phyloP scores from a whole-genome alignment of 64 coral and sea anemone species.

The Stylophora pistillata region DNA sequence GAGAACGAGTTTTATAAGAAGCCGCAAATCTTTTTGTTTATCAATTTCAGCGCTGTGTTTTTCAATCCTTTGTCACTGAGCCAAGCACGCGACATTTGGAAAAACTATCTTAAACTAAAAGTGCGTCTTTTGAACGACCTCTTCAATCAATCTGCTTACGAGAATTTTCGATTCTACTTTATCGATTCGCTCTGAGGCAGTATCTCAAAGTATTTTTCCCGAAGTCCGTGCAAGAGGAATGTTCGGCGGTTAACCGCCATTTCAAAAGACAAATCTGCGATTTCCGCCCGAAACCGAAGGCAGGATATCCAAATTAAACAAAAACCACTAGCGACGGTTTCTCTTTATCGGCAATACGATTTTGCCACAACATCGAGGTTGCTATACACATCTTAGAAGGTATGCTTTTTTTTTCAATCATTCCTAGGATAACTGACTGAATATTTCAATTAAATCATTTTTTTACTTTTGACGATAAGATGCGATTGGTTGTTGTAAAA shows the following conservation, averaged over 20 bases:
- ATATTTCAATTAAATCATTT: no score
- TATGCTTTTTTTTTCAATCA: neutral
- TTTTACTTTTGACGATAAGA: no score
- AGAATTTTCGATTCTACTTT: no score
- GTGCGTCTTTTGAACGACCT: neutral
- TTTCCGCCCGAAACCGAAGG: conserved; percentile 4
- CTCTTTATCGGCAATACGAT: neutral
- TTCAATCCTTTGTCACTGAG: neutral
- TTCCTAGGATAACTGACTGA: neutral
- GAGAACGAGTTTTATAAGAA: neutral
- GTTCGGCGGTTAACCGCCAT: neutral
- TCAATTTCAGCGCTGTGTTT: neutral
- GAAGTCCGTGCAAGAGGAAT: neutral
- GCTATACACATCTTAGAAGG: neutral
- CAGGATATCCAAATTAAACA: neutral
- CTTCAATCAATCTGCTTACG: neutral
- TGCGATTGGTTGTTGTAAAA: no score
- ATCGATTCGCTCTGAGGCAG: no score
- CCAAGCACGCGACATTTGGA: neutral
- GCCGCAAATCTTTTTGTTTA: neutral
- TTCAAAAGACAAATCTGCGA: neutral
- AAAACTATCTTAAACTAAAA: neutral
- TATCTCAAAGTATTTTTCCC: neutral
- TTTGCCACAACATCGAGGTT: neutral
- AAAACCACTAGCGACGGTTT: neutral